A percentile compares a stretch with the other conserved stretches of the same genome.
phyloP scores from a whole-genome alignment of 2,797 vertebrate genomes.

The Propithecus perrieri region DNA sequence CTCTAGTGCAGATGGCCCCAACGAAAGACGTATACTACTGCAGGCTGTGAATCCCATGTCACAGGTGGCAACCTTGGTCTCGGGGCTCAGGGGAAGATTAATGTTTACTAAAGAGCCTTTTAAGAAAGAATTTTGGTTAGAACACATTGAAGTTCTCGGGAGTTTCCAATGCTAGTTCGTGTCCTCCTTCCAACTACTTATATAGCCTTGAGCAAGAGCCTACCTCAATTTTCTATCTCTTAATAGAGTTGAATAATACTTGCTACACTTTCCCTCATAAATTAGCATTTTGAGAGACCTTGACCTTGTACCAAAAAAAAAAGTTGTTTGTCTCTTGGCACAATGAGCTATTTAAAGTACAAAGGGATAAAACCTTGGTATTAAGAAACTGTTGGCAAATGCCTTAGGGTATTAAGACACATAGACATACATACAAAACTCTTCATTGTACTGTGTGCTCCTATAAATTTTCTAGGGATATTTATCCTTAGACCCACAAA shows the following conservation, averaged over 20 bases:
- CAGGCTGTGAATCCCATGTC: neutral
- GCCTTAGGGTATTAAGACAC: neutral
- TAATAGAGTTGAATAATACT: neutral
- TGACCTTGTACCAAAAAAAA: constrained; percentile 22
- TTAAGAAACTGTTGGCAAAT: constrained; percentile 6
- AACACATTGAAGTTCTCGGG: neutral
- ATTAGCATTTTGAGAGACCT: constrained; percentile 32
- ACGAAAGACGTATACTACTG: neutral
- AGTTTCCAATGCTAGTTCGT: neutral
- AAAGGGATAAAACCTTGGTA: constrained; percentile 8
- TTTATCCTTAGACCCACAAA: constrained; percentile 28
- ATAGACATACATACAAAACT: neutral
- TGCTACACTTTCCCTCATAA: neutral
- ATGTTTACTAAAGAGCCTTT: neutral
- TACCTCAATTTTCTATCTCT: constrained; percentile 1
- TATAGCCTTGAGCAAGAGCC: neutral
- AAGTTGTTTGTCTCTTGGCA: constrained; percentile 58
- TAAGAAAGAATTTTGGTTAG: constrained; percentile 9
- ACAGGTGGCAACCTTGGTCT: constrained; percentile 49
- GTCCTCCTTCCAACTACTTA: neutral
- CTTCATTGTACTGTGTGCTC: neutral
- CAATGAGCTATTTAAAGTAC: constrained; percentile 56
- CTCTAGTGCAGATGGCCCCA: neutral
- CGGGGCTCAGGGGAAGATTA: neutral
- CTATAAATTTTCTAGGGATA: neutral